Evolutionary conservation across 2,797 vertebrate species (phyloP).

Genomic region (Sebastes vulpes): DNA sequence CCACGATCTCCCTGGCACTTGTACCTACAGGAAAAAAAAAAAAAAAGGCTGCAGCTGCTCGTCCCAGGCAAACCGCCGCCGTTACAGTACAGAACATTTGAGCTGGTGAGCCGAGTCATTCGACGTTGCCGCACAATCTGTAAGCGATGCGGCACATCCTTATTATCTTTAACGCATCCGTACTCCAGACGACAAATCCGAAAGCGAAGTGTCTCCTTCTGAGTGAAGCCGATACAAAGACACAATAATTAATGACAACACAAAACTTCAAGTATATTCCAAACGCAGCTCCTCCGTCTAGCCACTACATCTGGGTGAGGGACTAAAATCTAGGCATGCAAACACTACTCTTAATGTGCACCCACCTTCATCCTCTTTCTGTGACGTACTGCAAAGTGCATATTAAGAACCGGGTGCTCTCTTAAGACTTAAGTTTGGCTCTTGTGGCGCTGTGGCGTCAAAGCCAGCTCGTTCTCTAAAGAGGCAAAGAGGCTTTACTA

Average conservation of each 20-base stretch:
- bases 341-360: constrained; percentile 60
- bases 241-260: constrained; percentile 69
- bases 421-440: constrained; percentile 69
- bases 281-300: constrained; percentile 72
- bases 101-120: constrained; percentile 49
- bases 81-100: constrained; percentile 50
- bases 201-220: constrained; percentile 53
- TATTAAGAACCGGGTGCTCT: constrained; percentile 66
- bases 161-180: constrained; percentile 24
- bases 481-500: constrained; percentile 63
- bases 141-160: constrained; percentile 32
- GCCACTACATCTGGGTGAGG: constrained; percentile 59
- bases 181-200: constrained; percentile 52
- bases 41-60: constrained; percentile 64
- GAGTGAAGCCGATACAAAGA: constrained; percentile 65
- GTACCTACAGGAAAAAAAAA: constrained; percentile 5
- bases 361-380: constrained; percentile 38
- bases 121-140: constrained; percentile 51
- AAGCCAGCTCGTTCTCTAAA: constrained; percentile 49
- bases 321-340: constrained; percentile 81
- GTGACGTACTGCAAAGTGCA: constrained; percentile 74
- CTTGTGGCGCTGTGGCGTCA: constrained; percentile 50
- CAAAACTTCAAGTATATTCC: constrained; percentile 86
- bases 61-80: constrained; percentile 43
- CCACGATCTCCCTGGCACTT: constrained; percentile 69